Conservation (phyloP, 2,797 vertebrate genomes). For the Pseudochromis fuscus region DNA sequence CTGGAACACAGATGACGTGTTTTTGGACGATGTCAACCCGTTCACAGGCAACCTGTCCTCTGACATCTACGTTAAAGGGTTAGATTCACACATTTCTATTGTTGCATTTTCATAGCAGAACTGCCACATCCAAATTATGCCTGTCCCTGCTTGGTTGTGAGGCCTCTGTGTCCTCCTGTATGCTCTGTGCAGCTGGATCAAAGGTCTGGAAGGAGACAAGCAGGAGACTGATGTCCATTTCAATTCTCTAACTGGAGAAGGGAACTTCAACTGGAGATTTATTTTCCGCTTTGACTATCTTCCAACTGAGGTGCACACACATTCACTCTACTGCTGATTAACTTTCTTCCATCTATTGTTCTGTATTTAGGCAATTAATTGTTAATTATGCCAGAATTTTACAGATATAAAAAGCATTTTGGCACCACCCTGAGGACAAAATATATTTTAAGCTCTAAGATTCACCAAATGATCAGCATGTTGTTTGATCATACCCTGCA, state of each 20-base stretch:
- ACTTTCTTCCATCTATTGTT: no score
- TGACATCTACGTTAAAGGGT: constrained; percentile 97
- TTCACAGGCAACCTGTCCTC: constrained; percentile 92
- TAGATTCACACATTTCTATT: not conserved
- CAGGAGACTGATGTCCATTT: constrained; percentile 98
- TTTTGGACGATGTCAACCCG: constrained; percentile 93
- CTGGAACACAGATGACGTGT: constrained; percentile 95
- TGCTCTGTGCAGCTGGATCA: constrained; percentile 89
- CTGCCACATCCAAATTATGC: no score
- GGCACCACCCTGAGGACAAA: no score
- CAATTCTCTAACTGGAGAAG: constrained; percentile 95
- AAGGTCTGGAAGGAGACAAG: constrained; percentile 93
- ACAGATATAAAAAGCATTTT: no score
- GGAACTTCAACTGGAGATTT: constrained; percentile 98
- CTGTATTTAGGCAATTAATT: no score
- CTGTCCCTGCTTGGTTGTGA: not conserved
- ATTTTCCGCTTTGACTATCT: constrained; percentile 93
- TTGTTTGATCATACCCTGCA: not conserved
- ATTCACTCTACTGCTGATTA: no score
- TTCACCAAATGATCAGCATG: no score
- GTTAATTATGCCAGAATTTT: no score
- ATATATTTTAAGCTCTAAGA: no score
- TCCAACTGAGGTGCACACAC: constrained; percentile 85
- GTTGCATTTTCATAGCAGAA: not conserved
- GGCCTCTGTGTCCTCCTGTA: constrained; percentile 6